phyloP scores from a whole-genome alignment of 2,797 vertebrate species.

The Gambusia yucatana region DNA sequence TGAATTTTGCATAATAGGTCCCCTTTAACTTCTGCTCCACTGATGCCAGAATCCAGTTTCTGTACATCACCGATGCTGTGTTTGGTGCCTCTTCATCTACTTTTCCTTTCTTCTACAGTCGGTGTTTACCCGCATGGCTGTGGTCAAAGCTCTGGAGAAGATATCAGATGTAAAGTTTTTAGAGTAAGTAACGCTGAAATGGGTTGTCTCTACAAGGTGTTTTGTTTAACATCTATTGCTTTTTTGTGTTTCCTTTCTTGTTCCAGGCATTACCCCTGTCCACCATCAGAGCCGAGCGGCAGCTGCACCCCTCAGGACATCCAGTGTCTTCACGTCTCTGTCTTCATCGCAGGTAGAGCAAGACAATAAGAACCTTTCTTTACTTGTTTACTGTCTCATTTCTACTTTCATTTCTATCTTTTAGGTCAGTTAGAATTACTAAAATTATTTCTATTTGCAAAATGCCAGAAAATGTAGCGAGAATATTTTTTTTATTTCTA shows the following conservation, averaged over 20 bases:
- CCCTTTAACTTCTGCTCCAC: not conserved
- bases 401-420: not conserved
- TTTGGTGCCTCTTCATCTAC: not conserved
- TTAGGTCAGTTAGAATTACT: too few species aligned
- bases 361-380: not conserved
- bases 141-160: constrained; percentile 94
- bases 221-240: not conserved
- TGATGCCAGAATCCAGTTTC: not conserved
- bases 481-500: too few species aligned
- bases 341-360: constrained; percentile 90
- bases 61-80: not conserved
- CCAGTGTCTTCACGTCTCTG: constrained; percentile 88
- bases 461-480: too few species aligned
- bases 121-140: constrained; percentile 97
- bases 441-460: too few species aligned
- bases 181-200: constrained; percentile 72
- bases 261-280: constrained; percentile 85
- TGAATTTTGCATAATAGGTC: too few species aligned
- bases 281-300: constrained; percentile 79
- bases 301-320: constrained; percentile 84
- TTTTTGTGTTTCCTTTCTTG: not conserved
- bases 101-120: constrained; percentile 78
- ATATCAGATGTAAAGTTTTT: constrained; percentile 89
- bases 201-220: not conserved
- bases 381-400: too few species aligned